A percentile compares a stretch with the other conserved stretches of the same genome.
These are phyloP conservation scores for Harpegnathos saltator DNA, from an alignment of 1,140 invertebrate species.

Conservation along the genomic window DNA sequence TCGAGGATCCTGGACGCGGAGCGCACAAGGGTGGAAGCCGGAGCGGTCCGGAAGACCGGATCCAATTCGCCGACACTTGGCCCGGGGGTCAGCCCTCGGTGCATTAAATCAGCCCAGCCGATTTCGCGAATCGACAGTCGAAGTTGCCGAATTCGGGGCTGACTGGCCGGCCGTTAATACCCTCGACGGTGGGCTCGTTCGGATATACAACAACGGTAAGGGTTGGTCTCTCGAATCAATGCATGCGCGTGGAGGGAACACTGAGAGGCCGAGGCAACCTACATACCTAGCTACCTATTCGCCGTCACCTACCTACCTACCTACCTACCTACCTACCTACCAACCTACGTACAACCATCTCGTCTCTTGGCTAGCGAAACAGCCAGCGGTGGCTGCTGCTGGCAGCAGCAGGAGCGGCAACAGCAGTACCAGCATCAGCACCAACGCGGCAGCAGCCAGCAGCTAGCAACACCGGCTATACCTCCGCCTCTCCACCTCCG, in stretches of 20 bases:
- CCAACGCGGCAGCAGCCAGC: slow-evolving; percentile 16
- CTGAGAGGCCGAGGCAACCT: slow-evolving; percentile 53
- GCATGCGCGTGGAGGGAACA: slow-evolving; percentile 68
- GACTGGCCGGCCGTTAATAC: slow-evolving; percentile 41
- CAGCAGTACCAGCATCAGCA: slow-evolving; percentile 20
- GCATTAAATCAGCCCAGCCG: slow-evolving; percentile 30
- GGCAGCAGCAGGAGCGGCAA: not conserved
- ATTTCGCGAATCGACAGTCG: slow-evolving; percentile 45
- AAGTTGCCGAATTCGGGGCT: slow-evolving; percentile 47
- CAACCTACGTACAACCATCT: slow-evolving; percentile 61
- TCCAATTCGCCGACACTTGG: slow-evolving; percentile 43
- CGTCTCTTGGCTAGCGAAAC: slow-evolving; percentile 52
- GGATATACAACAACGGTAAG: slow-evolving; percentile 61
- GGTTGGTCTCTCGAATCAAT: slow-evolving; percentile 78
- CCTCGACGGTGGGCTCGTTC: slow-evolving; percentile 49
- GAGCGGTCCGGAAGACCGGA: not conserved
- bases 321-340: slow-evolving; percentile 45
- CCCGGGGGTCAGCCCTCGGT: slow-evolving; percentile 18
- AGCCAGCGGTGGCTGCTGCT: slow-evolving; percentile 30
- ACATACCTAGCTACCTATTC: slow-evolving; percentile 56
- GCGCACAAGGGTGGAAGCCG: not conserved
- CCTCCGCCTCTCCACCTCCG: slow-evolving; percentile 60
- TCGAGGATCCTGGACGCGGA: not conserved
- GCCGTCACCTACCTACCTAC: slow-evolving; percentile 33
- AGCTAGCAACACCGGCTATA: slow-evolving; percentile 51